Percentiles rank a stretch among this genome's conserved stretches.
Conservation (phyloP, 2,888 invertebrate species). For the Lottia scabra region DNA sequence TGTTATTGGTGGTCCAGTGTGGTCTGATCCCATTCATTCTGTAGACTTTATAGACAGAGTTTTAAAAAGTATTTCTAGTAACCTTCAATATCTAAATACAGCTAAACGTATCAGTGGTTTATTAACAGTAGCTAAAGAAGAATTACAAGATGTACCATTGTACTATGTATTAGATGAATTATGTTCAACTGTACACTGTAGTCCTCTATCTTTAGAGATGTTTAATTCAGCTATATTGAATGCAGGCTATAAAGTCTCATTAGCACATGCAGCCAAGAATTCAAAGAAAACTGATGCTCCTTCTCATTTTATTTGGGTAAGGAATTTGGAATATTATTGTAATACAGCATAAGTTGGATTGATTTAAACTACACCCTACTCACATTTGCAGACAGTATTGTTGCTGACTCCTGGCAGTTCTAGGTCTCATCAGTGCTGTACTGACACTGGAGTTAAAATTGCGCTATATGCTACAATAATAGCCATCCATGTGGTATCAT, state of each 20-base stretch:
- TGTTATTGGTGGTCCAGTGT: constrained; percentile 92
- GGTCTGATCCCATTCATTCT: constrained; percentile 89
- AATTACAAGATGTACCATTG: constrained; percentile 85
- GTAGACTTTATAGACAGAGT: constrained; percentile 80
- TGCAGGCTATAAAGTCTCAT: constrained; percentile 87
- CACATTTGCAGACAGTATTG: too few relatives aligned
- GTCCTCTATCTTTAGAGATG: constrained; percentile 56
- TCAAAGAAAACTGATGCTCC: constrained; percentile 96
- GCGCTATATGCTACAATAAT: too few relatives aligned
- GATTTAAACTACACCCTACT: too few relatives aligned
- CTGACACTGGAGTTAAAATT: too few relatives aligned
- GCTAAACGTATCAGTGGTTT: constrained; percentile 76
- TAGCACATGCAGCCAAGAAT: constrained; percentile 88
- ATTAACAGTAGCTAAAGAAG: constrained; percentile 81
- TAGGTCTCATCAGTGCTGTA: too few relatives aligned
- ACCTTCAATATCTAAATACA: constrained; percentile 76
- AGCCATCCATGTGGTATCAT: too few relatives aligned
- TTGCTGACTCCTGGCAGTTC: too few relatives aligned
- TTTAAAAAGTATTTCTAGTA: constrained; percentile 68
- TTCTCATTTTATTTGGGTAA: constrained; percentile 84
- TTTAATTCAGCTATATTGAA: constrained; percentile 78
- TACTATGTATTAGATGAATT: constrained; percentile 88
- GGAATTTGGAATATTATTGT: constrained; percentile 10
- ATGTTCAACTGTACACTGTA: constrained; percentile 77
- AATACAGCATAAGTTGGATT: too few relatives aligned